phyloP scores from a whole-genome alignment of 53 echinoderm and acorn worm genomes.

The Pentamera pediparva region DNA sequence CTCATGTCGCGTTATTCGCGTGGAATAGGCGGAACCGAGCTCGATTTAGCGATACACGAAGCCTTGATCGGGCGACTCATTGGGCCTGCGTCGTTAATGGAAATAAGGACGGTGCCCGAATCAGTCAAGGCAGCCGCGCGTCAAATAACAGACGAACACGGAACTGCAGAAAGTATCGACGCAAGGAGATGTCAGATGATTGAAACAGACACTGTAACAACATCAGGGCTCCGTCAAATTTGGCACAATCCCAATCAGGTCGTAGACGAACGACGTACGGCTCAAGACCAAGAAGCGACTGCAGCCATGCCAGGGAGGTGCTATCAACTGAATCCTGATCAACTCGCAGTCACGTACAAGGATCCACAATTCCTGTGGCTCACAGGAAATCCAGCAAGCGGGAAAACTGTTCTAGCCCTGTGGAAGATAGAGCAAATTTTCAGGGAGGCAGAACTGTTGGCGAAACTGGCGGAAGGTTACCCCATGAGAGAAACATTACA shows the following conservation, averaged over 20 bases:
- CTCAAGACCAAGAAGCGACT: no score
- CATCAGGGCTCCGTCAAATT: no score
- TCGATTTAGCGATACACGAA: background rate
- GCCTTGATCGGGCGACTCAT: background rate
- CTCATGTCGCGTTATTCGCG: background rate
- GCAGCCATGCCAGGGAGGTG: no score
- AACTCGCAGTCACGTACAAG: background rate
- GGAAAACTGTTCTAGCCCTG: background rate
- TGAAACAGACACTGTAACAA: no score
- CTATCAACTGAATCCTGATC: background rate
- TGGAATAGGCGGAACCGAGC: background rate
- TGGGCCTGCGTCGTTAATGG: conserved; percentile 1
- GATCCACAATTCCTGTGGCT: background rate
- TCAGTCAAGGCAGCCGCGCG: background rate
- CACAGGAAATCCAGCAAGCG: background rate
- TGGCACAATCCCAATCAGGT: no score
- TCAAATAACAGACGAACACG: no score
- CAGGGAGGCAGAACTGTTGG: background rate
- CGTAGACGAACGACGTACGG: no score
- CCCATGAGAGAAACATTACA: no score
- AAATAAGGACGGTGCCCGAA: background rate
- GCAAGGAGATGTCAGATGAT: no score
- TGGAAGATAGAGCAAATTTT: background rate
- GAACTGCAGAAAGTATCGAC: no score
- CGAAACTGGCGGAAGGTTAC: no score